Percentiles rank a stretch among this genome's conserved stretches.
Evolutionary conservation across 2,113 vertebrate genomes (phyloP).

Genomic region (Rhinolophus ferrumequinum): DNA sequence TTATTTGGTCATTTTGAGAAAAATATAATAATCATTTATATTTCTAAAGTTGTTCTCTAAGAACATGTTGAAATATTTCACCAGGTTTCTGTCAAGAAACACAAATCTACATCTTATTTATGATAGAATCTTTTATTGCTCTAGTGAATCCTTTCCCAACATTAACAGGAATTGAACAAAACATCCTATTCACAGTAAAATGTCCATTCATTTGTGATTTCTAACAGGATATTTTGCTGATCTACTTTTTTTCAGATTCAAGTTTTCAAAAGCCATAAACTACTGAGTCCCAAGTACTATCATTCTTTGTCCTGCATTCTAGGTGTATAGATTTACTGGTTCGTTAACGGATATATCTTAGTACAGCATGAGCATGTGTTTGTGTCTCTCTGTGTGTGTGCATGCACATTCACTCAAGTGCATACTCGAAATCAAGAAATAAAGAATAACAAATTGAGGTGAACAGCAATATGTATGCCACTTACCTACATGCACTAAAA

Average conservation of each 20-base stretch:
- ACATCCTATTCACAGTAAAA: neutral
- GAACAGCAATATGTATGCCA: constrained; percentile 51
- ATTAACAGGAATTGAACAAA: neutral
- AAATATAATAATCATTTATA: neutral
- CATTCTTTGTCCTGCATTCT: neutral
- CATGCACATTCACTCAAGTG: neutral
- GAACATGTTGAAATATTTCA: neutral
- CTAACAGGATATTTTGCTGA: neutral
- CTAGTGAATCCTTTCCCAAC: neutral
- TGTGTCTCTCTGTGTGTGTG: neutral
- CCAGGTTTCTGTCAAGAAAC: neutral
- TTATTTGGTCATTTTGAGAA: neutral
- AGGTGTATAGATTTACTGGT: neutral
- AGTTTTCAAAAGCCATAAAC: neutral
- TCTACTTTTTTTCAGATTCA: neutral
- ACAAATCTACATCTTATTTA: neutral
- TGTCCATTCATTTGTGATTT: neutral
- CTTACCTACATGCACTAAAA: constrained; percentile 65
- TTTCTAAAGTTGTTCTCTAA: neutral
- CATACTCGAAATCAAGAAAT: constrained; percentile 51
- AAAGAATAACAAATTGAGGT: constrained; percentile 51
- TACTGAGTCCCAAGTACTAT: neutral
- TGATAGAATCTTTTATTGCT: neutral
- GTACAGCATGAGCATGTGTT: neutral
- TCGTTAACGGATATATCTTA: neutral